Evolutionary conservation across 2,888 invertebrate species (phyloP).

Genomic region (Dorcus parallelipipedus): DNA sequence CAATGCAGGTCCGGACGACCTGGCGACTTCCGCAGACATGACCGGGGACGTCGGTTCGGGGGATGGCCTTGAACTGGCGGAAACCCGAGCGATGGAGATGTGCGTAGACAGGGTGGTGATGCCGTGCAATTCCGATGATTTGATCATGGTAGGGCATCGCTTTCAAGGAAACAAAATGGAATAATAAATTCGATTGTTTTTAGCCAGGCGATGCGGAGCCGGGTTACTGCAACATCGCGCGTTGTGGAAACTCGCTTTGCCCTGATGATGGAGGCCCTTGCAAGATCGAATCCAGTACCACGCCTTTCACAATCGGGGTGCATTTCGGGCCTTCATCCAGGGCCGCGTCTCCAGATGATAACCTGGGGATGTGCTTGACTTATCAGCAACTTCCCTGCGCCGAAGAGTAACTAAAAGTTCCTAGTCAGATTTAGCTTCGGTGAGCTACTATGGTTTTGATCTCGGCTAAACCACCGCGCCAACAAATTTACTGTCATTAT

Average conservation of each 20-base stretch:
- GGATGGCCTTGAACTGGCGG: conserved; percentile 24
- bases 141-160: conserved; percentile 58
- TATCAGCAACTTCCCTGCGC: conserved; percentile 71
- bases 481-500: no score
- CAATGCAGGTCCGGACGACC: conserved; percentile 20
- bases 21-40: background rate
- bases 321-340: conserved; percentile 68
- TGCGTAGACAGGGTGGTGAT: conserved; percentile 74
- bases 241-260: conserved; percentile 75
- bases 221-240: conserved; percentile 72
- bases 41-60: conserved; percentile 10
- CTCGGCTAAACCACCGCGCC: no score
- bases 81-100: conserved; percentile 42
- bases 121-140: conserved; percentile 82
- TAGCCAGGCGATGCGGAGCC: conserved; percentile 59
- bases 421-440: background rate
- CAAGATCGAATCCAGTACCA: conserved; percentile 70
- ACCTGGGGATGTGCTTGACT: conserved; percentile 74
- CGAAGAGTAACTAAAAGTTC: conserved; percentile 25
- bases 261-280: conserved; percentile 51
- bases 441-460: no score
- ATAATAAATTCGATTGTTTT: conserved; percentile 25
- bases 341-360: conserved; percentile 73
- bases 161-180: no score
- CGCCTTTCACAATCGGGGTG: conserved; percentile 75